These are phyloP conservation scores for Cherax quadricarinatus DNA, from an alignment of 1,140 invertebrate species.

Conservation along the genomic window DNA sequence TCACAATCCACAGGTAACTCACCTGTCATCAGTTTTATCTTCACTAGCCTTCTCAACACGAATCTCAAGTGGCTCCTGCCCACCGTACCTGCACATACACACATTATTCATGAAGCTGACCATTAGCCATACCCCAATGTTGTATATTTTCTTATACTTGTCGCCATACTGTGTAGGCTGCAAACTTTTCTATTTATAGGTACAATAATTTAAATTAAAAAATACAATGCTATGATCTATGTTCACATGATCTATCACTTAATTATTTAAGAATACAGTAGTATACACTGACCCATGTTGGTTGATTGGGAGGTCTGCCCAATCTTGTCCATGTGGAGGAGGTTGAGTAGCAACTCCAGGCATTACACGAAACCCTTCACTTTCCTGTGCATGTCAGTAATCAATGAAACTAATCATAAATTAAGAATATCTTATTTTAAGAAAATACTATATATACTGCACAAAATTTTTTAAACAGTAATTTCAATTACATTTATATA, in stretches of 20 bases:
- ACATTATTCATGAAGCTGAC: no score
- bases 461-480: neutral
- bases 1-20: neutral
- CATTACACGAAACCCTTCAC: slow-evolving; percentile 59
- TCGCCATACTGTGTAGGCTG: no score
- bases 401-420: neutral
- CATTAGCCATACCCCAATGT: neutral
- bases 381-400: slow-evolving; percentile 34
- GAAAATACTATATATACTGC: neutral
- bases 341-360: slow-evolving; percentile 8
- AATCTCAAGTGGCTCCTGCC: slow-evolving; percentile 73
- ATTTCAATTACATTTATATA: neutral
- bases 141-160: neutral
- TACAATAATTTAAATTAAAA: no score
- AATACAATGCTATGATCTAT: no score
- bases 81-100: neutral
- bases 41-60: slow-evolving; percentile 73
- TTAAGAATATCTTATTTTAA: no score
- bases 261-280: neutral
- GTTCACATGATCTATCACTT: no score
- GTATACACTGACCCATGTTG: slow-evolving; percentile 24
- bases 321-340: slow-evolving; percentile 4
- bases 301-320: slow-evolving; percentile 22
- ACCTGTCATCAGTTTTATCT: slow-evolving; percentile 68
- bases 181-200: no score